Base-by-base conservation (phyloP, 2,797 vertebrate genomes). In the Labroides dimidiatus region DNA sequence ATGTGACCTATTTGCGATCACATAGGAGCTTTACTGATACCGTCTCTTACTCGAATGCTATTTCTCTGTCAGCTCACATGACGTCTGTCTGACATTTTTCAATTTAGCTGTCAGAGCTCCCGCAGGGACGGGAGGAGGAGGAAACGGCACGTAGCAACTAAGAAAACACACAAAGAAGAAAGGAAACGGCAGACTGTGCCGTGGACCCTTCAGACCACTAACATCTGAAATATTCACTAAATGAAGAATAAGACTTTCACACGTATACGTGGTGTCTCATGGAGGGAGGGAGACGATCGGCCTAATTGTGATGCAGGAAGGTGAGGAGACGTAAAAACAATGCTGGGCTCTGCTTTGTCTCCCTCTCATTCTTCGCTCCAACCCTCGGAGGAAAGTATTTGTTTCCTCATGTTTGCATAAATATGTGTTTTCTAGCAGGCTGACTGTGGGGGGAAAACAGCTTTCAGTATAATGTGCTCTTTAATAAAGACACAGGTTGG, bases 401-500 rank as follows among this genome's bases (percentile, higher is more conserved):
- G 50, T 76, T 36, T 66, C 21, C 15, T 56, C 36, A 59, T 59
- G 58, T 86, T 79, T 83, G 73, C 75, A 78, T 80, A 55, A 72
- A 81, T 24, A 51, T 50, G 56, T 37, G 19, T 81, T 77, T 79
- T 71, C 37, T 23, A 55, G 62, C 19, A 1, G 20, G 50, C 16
- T 2, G 48, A 17, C 55, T 51, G 49, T 36, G 27, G 47, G 36
- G 47, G 43, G 10, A 24, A 13, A 19, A 44, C 12, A 0, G 66
- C 69, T 69, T 64, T 68, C 88, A 69, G 50, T 76, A 24, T 79
- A 82, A 88, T 87, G 66, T 60, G 84, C 45, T 84, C 80, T 89
- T 91, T 92, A 92, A 93, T 92, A 91, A 92, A 93, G 92, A 92
- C 89, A 77, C 84, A 71, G 71, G 82, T 87, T 88, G 79, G 84